Evolutionary conservation across 2,113 vertebrate genomes (phyloP), one percentile per base, ranked within the genome.

Genomic region (Lepus europaeus): DNA sequence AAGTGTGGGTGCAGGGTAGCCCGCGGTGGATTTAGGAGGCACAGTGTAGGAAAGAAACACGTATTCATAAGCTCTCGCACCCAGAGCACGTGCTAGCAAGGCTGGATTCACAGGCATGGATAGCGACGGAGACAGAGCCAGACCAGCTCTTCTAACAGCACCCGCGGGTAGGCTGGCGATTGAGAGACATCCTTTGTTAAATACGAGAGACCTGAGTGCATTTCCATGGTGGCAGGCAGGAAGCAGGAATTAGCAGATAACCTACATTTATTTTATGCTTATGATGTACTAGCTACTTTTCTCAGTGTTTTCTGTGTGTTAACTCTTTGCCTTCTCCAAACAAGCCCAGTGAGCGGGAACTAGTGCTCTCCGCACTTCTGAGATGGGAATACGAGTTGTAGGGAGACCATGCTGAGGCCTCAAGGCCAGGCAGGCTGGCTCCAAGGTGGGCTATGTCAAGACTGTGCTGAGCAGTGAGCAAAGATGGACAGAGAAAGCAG

Each of bases 371-470:
- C 70, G 27, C 73, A 29, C 39, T 64, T 83, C 17, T 0, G 20
- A 39, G 73, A 9, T 6, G n/a, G 12, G 83, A 22, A 82, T 14
- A 16, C 10, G 33, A 63, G 80, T 36, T 20, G 1, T 33, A 4
- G 49, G 22, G 53, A 39, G 9, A 9, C 10, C 5, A 27, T 29
- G 23, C 39, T 14, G 5, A 61, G 25, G 61, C 33, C 33, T 19
- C 23, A 17, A 51, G 0, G 1, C 23, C 45, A 61, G 61, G 29
- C 2, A 1, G n/a, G 25, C 19, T 85, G 64, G 4, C 31, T 70
- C 20, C 1, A 9, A 39, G 33, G 13, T 0, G 2, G 19, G 31
- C 1, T 7, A 0, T 31, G 80, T 45, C 36, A 76, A 36, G 13
- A 11, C 10, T 0, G 0, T 22, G 5, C 31, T 16, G 11, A 61